phyloP scores from a whole-genome alignment of 2,888 invertebrate genomes.

The Drosophila anceps region DNA sequence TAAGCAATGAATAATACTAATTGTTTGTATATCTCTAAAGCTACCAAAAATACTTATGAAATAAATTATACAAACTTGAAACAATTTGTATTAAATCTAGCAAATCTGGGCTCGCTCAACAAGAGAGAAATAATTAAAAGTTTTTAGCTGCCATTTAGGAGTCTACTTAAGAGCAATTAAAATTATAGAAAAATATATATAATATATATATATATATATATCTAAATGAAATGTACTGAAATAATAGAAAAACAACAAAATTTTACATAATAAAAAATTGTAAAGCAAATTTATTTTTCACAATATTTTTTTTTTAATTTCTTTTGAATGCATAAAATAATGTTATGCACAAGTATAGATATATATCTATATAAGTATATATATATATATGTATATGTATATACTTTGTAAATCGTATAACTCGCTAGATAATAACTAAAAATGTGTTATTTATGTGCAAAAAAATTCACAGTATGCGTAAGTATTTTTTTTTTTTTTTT shows the following conservation, averaged over 20 bases:
- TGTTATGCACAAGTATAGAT: constrained; percentile 13
- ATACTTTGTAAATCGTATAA: constrained; percentile 72
- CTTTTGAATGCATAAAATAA: constrained; percentile 22
- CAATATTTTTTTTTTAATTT: constrained; percentile 42
- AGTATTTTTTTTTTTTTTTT: too few relatives aligned
- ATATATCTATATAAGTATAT: constrained; percentile 21
- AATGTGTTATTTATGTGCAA: constrained; percentile 35
- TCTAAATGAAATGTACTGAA: constrained; percentile 46
- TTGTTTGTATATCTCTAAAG: constrained; percentile 12
- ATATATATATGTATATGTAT: constrained; percentile 22
- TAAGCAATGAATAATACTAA: constrained; percentile 40
- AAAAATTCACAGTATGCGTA: constrained; percentile 34
- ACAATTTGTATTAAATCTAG: constrained; percentile 16
- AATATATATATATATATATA: constrained; percentile 8
- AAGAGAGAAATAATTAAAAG: not conserved
- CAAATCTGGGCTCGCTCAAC: constrained; percentile 2
- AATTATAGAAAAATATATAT: not conserved
- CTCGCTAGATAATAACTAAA: constrained; percentile 47
- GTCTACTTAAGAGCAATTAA: constrained; percentile 3
- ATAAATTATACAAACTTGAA: constrained; percentile 27
- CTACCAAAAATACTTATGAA: constrained; percentile 36
- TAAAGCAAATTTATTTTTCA: constrained; percentile 12
- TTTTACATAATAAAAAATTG: constrained; percentile 24
- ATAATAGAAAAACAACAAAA: constrained; percentile 22
- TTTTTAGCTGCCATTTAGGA: constrained; percentile 43